Base-by-base conservation (phyloP, 1,140 invertebrate species). In the Tetraneura akinire region DNA sequence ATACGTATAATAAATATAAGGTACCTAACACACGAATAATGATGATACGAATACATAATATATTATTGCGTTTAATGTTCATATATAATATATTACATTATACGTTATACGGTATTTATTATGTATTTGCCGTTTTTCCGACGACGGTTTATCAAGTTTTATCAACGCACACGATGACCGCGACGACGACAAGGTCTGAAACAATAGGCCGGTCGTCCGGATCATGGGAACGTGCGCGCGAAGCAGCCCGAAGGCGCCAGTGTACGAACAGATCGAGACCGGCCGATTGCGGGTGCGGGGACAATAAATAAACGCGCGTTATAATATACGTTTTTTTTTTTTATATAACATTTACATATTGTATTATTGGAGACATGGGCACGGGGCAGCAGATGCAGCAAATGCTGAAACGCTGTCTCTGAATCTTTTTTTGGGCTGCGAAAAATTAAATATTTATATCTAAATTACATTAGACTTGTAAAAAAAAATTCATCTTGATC, bases 301-400 rank as follows among this genome's bases (percentile, higher is more conserved):
- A 49, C 51, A 74, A 74, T 74, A 74, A 74, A 74, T 73, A 73
- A 73, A 73, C 70, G 70, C n/a, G n/a, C n/a, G 18, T 42, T 11
- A 55, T 55, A 57, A 26, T 23, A 70, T 70, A 45, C 9, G 0
- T 16, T 21, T 4, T 37, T 10, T 45, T 1, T 45, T 1, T 32
- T 6, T 32, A 14, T 37, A 29, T 37, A 29, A 18, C 26, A 23
- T 29, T 13, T 29, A 14, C 26, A 26, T 29, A 29, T 16, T 60
- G 18, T 62, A 62, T 47, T 29, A 32, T 73, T 51, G n/a, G n/a
- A n/a, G n/a, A n/a, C n/a, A n/a, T n/a, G n/a, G n/a, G n/a, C n/a
- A n/a, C n/a, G n/a, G n/a, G n/a, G n/a, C n/a, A n/a, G n/a, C n/a
- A n/a, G n/a, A n/a, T n/a, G n/a, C n/a, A n/a, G n/a, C n/a, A n/a